Conservation (phyloP, 1,140 invertebrate genomes). For the Nomia melanderi region DNA sequence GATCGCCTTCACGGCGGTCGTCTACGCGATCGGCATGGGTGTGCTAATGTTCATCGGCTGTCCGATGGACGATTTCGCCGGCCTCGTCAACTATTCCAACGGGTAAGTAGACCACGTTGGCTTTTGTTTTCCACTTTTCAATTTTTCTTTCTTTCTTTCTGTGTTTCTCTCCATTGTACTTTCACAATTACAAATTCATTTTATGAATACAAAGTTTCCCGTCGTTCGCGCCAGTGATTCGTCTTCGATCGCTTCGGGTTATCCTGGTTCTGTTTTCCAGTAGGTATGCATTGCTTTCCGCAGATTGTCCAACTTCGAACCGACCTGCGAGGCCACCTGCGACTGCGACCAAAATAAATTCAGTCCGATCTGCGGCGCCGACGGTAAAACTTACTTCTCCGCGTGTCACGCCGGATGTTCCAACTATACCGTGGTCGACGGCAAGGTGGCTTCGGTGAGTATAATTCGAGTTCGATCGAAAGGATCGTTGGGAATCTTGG, state of each 20-base stretch:
- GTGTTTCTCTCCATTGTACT: neutral
- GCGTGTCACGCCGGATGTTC: conserved; percentile 94
- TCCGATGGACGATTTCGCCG: conserved; percentile 90
- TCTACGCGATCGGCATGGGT: conserved; percentile 94
- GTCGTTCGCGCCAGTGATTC: no score
- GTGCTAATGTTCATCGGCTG: conserved; percentile 94
- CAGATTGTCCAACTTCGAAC: conserved; percentile 80
- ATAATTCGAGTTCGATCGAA: no score
- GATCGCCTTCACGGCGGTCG: conserved; percentile 93
- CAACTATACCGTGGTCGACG: conserved; percentile 83
- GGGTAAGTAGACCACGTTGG: conserved; percentile 68
- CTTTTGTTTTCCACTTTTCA: neutral
- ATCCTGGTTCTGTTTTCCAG: neutral
- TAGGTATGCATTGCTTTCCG: neutral
- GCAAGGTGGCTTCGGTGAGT: conserved; percentile 82
- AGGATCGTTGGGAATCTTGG: no score
- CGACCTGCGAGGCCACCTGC: conserved; percentile 86
- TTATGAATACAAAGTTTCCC: no score
- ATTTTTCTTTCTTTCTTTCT: neutral
- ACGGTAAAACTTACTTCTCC: conserved; percentile 91
- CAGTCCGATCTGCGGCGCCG: conserved; percentile 90
- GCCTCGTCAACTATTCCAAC: conserved; percentile 81
- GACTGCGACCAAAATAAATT: conserved; percentile 89
- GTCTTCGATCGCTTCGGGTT: no score
- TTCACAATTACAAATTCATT: no score